Evolutionary conservation across 2,113 vertebrate genomes (phyloP).

Genomic region (Notechis scutatus): DNA sequence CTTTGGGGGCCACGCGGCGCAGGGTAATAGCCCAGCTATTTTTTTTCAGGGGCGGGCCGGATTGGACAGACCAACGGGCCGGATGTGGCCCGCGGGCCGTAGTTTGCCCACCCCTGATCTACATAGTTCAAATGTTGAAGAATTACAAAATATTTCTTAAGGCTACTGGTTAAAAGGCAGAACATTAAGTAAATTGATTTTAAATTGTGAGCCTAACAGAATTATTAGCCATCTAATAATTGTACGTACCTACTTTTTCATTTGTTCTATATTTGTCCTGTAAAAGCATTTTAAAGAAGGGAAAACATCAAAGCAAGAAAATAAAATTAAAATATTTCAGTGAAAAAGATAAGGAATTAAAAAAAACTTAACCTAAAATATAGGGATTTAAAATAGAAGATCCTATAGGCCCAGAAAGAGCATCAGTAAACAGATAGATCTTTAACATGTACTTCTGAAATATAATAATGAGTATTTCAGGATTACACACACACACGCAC

Average conservation of each 20-base stretch:
- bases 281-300: background rate
- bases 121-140: background rate
- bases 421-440: background rate
- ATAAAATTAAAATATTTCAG: background rate
- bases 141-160: background rate
- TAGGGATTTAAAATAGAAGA: background rate
- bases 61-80: too few species aligned
- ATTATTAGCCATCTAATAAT: background rate
- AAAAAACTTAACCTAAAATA: background rate
- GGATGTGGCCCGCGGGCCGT: too few species aligned
- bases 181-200: background rate
- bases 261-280: background rate
- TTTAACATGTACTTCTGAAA: background rate
- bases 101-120: too few species aligned
- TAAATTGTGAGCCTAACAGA: background rate
- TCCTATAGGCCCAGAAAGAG: background rate
- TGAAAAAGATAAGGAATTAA: background rate
- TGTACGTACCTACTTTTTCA: background rate
- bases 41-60: too few species aligned
- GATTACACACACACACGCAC: background rate
- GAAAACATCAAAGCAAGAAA: background rate
- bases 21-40: too few species aligned
- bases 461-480: background rate
- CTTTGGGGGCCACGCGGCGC: too few species aligned
- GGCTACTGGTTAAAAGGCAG: background rate